phyloP scores from a whole-genome alignment of 2,888 invertebrate genomes.

The Acronicta alni region DNA sequence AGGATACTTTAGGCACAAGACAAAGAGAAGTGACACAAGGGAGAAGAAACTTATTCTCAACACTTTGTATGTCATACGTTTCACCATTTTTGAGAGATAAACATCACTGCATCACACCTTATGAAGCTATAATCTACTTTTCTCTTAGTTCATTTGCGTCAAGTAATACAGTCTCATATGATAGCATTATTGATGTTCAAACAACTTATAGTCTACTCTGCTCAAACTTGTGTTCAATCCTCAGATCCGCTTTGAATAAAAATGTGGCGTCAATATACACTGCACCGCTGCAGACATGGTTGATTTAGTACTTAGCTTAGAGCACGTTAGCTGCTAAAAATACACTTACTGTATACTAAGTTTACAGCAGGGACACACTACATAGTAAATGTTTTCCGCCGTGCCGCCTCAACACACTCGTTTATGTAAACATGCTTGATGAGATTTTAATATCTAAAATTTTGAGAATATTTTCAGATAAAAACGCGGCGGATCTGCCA shows the following conservation, averaged over 20 bases:
- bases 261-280: slow-evolving; percentile 20
- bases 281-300: slow-evolving; percentile 12
- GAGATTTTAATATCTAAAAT: slow-evolving; percentile 31
- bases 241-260: slow-evolving; percentile 9
- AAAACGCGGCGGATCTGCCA: neutral
- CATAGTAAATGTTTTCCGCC: slow-evolving; percentile 11
- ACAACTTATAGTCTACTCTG: no score
- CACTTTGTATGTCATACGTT: no score
- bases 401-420: neutral
- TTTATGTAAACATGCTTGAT: slow-evolving; percentile 22
- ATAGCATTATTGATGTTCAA: no score
- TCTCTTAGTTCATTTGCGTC: no score
- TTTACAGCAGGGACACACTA: neutral
- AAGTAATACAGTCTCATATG: no score
- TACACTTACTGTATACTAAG: neutral
- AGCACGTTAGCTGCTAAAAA: slow-evolving; percentile 8
- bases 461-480: neutral
- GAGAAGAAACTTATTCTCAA: no score
- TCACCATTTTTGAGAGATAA: no score
- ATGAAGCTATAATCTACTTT: no score
- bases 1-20: no score
- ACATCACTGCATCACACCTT: no score
- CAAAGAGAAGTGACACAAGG: no score
- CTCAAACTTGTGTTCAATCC: slow-evolving; percentile 31
- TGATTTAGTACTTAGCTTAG: slow-evolving; percentile 27